Evolutionary conservation across 2,113 vertebrate species (phyloP).

Genomic region (Piliocolobus tephrosceles): DNA sequence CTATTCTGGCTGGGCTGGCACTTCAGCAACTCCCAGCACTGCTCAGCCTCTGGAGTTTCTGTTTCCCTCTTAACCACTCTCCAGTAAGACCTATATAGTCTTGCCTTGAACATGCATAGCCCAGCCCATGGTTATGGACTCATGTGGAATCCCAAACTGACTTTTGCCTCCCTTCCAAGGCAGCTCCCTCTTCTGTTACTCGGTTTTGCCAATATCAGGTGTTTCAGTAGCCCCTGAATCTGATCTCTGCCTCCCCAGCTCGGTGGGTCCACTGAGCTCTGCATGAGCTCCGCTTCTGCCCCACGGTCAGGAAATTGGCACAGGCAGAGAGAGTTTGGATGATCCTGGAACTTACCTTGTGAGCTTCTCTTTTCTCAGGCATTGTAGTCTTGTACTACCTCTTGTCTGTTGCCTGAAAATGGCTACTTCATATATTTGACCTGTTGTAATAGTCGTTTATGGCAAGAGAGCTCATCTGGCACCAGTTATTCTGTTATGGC

Average conservation of each 20-base stretch:
- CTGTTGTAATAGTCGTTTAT: conserved; percentile 9
- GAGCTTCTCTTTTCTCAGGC: not conserved
- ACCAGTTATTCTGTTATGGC: not conserved
- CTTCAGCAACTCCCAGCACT: not conserved
- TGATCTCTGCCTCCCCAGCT: not conserved
- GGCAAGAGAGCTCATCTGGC: not conserved
- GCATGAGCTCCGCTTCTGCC: too few relatives aligned
- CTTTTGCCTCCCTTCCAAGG: not conserved
- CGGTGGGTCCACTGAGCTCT: not conserved
- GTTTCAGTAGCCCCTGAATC: not conserved
- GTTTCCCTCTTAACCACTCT: not conserved
- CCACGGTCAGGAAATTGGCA: not conserved
- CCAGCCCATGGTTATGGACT: not conserved
- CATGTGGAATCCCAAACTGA: not conserved
- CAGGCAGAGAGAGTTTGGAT: not conserved
- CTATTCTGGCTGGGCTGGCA: not conserved
- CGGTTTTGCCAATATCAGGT: not conserved
- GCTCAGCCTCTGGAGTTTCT: not conserved
- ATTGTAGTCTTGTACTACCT: not conserved
- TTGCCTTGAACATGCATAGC: not conserved
- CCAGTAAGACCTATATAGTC: not conserved
- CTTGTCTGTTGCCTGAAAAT: not conserved
- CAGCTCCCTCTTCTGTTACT: not conserved
- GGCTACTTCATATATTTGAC: not conserved
- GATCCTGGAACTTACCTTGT: not conserved